These are phyloP conservation scores for Ctenodactylus gundi DNA, from an alignment of 2,113 vertebrate genomes.

Conservation along the genomic window DNA sequence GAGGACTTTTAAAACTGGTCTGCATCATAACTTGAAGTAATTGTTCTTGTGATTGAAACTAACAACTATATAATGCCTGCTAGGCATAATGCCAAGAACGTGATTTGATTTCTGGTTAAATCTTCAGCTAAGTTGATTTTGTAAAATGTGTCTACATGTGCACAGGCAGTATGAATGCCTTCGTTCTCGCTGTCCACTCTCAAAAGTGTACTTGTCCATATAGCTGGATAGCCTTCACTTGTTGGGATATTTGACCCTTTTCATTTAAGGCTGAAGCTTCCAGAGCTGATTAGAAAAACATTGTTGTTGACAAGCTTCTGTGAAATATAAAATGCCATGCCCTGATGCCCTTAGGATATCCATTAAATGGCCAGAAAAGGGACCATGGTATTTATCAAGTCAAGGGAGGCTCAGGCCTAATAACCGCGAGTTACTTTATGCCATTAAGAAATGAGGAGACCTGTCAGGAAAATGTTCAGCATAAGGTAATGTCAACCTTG, in stretches of 20 bases:
- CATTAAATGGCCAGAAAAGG: constrained; percentile 63
- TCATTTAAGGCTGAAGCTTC: constrained; percentile 50
- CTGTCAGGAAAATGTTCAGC: constrained; percentile 73
- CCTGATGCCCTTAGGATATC: constrained; percentile 64
- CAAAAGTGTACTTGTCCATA: not conserved
- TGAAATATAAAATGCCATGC: constrained; percentile 65
- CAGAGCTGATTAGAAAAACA: constrained; percentile 67
- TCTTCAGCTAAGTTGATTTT: constrained; percentile 76
- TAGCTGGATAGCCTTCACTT: constrained; percentile 47
- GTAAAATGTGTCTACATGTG: constrained; percentile 66
- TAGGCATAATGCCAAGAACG: constrained; percentile 70
- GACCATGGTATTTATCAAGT: constrained; percentile 70
- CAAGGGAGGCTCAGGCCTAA: constrained; percentile 53
- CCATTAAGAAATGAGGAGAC: constrained; percentile 71
- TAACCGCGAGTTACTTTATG: constrained; percentile 62
- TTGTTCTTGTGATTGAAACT: constrained; percentile 74
- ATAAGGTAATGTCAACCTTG: constrained; percentile 68
- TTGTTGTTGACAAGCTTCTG: constrained; percentile 63
- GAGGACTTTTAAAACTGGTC: constrained; percentile 66
- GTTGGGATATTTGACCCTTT: constrained; percentile 54
- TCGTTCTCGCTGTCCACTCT: constrained; percentile 6
- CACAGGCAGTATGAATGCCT: constrained; percentile 31
- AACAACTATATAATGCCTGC: constrained; percentile 72
- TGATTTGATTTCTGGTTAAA: constrained; percentile 76
- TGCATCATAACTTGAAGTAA: constrained; percentile 64